Evolutionary conservation across 2,113 vertebrate species (phyloP), one percentile per base, ranked within the genome.

Genomic region (Mastomys coucha): DNA sequence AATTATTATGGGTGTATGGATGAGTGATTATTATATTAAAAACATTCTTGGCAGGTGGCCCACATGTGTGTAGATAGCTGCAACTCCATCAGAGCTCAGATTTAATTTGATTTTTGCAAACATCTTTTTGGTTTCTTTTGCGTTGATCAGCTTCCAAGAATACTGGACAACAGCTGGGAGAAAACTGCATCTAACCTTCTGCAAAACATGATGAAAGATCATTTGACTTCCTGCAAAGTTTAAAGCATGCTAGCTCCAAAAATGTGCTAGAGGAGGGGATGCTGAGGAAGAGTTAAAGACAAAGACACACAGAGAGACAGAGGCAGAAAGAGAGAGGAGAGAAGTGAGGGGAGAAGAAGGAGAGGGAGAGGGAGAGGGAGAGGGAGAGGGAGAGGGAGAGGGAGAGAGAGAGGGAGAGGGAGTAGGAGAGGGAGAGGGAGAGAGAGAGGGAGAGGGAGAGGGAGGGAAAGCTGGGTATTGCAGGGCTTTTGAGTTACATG

Each of bases 1-100:
- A 98, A 97, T 98, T 98, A 97, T 97, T 97, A 97, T 88, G 89
- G 91, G 91, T 97, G 94, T 98, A 96, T 97, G 97, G 97, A 98
- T 98, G 98, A 98, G 96, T 92, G 90, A 96, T 96, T 98, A 94
- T 97, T 98, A 97, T 69, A 98, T 98, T 98, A 97, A 98, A 97
- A 98, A 98, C 78, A 96, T 85, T 97, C 80, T 97, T 98, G 97
- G 97, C 96, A 98, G 97, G 45, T 85, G 7, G 78, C 96, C 96
- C 85, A 0, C 94, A 88, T 0, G 0, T 91, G 96, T 19, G 28
- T 93, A 97, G 94, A 94, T 90, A 96, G 87, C 95, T 95, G 80
- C 7, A 26, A 76, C 81, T 97, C 69, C 89, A 97, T 96, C 86
- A 96, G 91, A 97, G 73, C 96, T 93, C 39, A 87, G 82, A 96